Conservation (phyloP, 2,797 vertebrate genomes). For the Balearica regulorum region DNA sequence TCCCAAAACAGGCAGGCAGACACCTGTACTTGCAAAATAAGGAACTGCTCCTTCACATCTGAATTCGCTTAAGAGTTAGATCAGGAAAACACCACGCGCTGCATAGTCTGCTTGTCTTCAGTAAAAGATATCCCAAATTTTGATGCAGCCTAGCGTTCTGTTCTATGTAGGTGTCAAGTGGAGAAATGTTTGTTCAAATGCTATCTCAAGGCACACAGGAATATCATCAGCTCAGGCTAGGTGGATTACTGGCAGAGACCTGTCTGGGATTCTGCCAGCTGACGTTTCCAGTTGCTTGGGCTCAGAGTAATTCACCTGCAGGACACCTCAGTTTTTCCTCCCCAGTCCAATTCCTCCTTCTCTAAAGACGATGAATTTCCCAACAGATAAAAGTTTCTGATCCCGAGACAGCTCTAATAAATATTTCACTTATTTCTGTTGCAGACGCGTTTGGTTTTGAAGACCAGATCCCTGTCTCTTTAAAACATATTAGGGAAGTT, state of each 20-base stretch:
- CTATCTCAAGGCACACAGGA: fast-evolving
- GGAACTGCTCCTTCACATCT: background rate
- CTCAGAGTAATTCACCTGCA: background rate
- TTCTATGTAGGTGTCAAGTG: background rate
- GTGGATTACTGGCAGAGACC: background rate
- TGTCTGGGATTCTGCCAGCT: background rate
- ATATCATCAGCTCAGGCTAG: background rate
- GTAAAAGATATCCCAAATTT: background rate
- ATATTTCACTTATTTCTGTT: background rate
- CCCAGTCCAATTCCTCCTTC: background rate
- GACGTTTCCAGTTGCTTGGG: background rate
- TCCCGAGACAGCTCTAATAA: background rate
- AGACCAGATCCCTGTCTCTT: background rate
- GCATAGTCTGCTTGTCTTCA: background rate
- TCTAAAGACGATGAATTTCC: background rate
- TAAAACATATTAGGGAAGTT: background rate
- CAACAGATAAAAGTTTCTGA: background rate
- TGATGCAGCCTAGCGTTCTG: fast-evolving
- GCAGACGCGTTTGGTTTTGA: background rate
- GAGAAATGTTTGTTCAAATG: background rate
- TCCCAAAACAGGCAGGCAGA: background rate
- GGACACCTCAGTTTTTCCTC: background rate
- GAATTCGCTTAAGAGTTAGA: too few relatives aligned
- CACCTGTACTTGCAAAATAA: background rate
- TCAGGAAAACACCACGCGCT: background rate